Percentiles rank a stretch among this genome's conserved stretches.
Evolutionary conservation across 2,888 invertebrate species (phyloP).

Genomic region (Macrophya annulata): DNA sequence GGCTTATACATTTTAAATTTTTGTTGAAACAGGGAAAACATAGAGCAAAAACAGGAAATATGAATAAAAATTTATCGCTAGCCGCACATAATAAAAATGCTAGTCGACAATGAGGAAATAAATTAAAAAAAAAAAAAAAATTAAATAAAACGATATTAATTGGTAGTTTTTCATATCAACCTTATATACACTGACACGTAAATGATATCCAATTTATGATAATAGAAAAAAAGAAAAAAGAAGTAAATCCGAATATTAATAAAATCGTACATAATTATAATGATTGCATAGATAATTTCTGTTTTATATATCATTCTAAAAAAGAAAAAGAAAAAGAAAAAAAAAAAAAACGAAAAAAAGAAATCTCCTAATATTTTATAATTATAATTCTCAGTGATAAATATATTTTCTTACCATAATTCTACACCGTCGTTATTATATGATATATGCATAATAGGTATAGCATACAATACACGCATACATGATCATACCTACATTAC

Average conservation of each 20-base stretch:
- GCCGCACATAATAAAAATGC: background rate
- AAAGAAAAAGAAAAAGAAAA: background rate
- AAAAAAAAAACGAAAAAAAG: background rate
- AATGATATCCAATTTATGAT: background rate
- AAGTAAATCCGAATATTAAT: background rate
- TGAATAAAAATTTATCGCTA: no score
- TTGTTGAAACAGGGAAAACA: background rate
- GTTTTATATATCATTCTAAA: background rate
- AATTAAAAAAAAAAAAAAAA: background rate
- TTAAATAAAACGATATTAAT: no score
- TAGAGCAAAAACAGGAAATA: background rate
- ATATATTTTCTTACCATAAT: slow-evolving; percentile 42
- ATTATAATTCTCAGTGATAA: slow-evolving; percentile 29
- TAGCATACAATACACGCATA: no score
- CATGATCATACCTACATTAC: no score
- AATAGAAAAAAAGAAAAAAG: background rate
- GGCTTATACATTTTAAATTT: background rate
- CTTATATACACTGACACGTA: background rate
- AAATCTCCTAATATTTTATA: background rate
- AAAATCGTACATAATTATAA: background rate
- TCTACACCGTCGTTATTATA: background rate
- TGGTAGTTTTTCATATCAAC: background rate
- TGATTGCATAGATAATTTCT: no score
- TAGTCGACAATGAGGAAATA: background rate
- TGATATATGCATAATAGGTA: background rate